Conservation (phyloP, 2,888 invertebrate genomes). For the Caradrina kadenii region DNA sequence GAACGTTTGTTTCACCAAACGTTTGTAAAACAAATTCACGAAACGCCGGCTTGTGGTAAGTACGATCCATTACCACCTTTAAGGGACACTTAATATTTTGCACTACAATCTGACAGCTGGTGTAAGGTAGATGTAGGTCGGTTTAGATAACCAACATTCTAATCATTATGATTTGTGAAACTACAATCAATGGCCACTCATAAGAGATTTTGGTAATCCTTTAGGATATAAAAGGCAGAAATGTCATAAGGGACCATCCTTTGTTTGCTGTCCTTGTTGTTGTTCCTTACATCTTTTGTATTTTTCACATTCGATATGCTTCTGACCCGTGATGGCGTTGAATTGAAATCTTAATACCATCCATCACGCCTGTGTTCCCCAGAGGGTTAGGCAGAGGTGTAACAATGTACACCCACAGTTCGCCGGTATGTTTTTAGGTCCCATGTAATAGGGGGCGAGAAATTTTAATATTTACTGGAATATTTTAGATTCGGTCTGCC, state of each 20-base stretch:
- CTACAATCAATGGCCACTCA: conserved; percentile 1
- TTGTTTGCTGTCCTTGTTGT: too few relatives aligned
- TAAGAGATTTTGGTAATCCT: conserved; percentile 25
- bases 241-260: too few relatives aligned
- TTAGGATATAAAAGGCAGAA: neutral
- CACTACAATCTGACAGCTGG: conserved; percentile 8
- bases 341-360: neutral
- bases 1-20: too few relatives aligned
- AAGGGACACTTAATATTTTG: conserved; percentile 4
- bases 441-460: too few relatives aligned
- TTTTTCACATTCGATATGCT: too few relatives aligned
- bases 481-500: neutral
- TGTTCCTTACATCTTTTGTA: too few relatives aligned
- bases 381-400: too few relatives aligned
- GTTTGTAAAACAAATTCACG: neutral
- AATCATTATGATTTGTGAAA: conserved; percentile 25
- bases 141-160: conserved; percentile 7
- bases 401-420: too few relatives aligned
- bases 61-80: neutral
- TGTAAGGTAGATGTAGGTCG: conserved; percentile 23
- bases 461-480: conserved; percentile 7
- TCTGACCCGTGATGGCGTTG: neutral
- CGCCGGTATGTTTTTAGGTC: too few relatives aligned
- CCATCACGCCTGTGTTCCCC: too few relatives aligned
- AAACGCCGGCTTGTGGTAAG: neutral